These are phyloP conservation scores for Brachyalestes nurse DNA, from an alignment of 2,797 vertebrate genomes.

Conservation along the genomic window DNA sequence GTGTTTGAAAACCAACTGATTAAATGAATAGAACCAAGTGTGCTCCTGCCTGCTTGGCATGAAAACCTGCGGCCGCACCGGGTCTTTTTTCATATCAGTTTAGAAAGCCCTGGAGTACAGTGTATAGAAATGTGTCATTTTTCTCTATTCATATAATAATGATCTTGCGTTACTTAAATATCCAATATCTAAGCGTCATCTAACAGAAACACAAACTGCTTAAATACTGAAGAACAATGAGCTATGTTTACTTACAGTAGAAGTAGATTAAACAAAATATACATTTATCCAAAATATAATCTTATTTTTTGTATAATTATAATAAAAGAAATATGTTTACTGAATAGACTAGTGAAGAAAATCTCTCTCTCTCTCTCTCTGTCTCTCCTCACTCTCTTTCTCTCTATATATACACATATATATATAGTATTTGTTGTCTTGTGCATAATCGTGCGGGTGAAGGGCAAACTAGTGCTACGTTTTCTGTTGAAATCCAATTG, in stretches of 20 bases:
- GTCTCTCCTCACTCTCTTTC: too few relatives aligned
- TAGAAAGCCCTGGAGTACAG: not conserved
- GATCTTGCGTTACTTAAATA: slow-evolving; percentile 49
- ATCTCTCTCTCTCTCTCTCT: not conserved
- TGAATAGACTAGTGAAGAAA: slow-evolving; percentile 52
- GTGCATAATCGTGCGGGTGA: slow-evolving; percentile 53
- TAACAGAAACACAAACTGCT: slow-evolving; percentile 49
- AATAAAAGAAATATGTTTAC: slow-evolving; percentile 49
- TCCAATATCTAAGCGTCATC: slow-evolving; percentile 53
- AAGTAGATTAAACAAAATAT: slow-evolving; percentile 56
- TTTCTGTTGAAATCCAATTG: slow-evolving; percentile 47
- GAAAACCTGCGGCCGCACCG: too few relatives aligned
- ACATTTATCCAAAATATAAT: slow-evolving; percentile 55
- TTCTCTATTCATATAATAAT: slow-evolving; percentile 54
- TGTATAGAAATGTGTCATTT: slow-evolving; percentile 43
- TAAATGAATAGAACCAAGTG: too few relatives aligned
- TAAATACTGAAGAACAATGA: slow-evolving; percentile 53
- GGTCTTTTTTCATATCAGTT: too few relatives aligned
- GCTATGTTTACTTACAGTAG: slow-evolving; percentile 60
- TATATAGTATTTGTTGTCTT: slow-evolving; percentile 52
- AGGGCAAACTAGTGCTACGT: slow-evolving; percentile 45
- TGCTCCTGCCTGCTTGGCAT: too few relatives aligned
- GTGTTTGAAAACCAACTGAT: too few relatives aligned
- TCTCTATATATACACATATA: slow-evolving; percentile 20
- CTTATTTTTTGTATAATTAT: slow-evolving; percentile 60